These are phyloP conservation scores for Nasonia vitripennis DNA, from an alignment of 1,140 invertebrate species.

Conservation along the genomic window DNA sequence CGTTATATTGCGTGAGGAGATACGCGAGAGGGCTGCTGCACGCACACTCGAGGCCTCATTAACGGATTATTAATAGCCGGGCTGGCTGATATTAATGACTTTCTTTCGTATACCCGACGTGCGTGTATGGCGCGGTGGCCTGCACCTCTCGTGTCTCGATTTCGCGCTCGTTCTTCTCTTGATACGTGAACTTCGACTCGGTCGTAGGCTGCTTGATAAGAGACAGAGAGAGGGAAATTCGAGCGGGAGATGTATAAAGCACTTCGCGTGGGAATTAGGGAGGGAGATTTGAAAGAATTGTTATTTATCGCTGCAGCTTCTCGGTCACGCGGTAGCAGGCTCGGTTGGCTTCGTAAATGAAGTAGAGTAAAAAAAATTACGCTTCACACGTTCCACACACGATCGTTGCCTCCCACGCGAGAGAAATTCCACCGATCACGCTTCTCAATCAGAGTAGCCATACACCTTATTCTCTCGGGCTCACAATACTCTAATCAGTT, in stretches of 20 bases:
- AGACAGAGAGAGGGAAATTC: too few species aligned
- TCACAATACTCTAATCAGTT: conserved; percentile 15
- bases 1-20: background rate
- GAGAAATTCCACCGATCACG: background rate
- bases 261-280: too few species aligned
- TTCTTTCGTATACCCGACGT: conserved; percentile 3
- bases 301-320: too few species aligned
- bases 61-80: conserved; percentile 71
- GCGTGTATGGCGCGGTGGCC: background rate
- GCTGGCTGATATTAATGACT: conserved; percentile 71
- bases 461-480: background rate
- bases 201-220: too few species aligned
- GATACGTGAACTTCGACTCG: background rate
- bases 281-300: too few species aligned
- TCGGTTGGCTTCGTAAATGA: too few species aligned
- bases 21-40: conserved; percentile 27
- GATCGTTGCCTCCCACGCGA: too few species aligned
- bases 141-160: conserved; percentile 13
- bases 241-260: too few species aligned
- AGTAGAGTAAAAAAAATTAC: too few species aligned
- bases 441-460: background rate
- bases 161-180: conserved; percentile 17
- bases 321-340: too few species aligned
- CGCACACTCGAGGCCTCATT: conserved; percentile 66
- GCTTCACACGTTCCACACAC: too few species aligned